phyloP scores from a whole-genome alignment of 2,888 invertebrate genomes.

The Flexamia atlantica region DNA sequence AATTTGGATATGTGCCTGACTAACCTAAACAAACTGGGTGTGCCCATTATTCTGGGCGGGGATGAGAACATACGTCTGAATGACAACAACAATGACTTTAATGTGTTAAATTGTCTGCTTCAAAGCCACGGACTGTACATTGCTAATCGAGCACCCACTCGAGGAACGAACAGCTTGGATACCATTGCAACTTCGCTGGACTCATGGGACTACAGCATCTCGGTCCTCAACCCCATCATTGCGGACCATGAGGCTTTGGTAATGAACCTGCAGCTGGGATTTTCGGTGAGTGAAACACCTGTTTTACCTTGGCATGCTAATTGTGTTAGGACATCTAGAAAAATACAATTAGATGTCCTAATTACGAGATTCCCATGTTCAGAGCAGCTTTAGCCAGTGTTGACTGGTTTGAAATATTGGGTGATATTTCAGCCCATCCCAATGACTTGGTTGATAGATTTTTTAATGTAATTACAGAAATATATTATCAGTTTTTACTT shows the following conservation, averaged over 20 bases:
- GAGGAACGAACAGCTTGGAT: neutral
- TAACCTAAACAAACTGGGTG: neutral
- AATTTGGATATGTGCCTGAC: neutral
- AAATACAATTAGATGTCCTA: neutral
- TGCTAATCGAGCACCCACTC: neutral
- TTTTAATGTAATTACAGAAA: neutral
- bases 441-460: neutral
- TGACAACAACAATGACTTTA: neutral
- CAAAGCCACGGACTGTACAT: neutral
- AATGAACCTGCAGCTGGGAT: neutral
- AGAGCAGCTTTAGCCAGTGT: neutral
- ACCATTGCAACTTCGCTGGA: slow-evolving; percentile 23
- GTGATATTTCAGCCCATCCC: neutral
- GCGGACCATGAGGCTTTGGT: slow-evolving; percentile 14
- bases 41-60: neutral
- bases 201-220: neutral
- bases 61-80: neutral
- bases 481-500: neutral
- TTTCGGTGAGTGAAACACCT: neutral
- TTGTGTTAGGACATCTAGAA: neutral
- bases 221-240: neutral
- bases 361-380: too few relatives aligned
- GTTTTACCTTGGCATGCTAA: neutral
- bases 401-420: neutral
- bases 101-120: neutral